Base-by-base conservation (phyloP, 2,113 vertebrate species). In the Carassius gibelio region DNA sequence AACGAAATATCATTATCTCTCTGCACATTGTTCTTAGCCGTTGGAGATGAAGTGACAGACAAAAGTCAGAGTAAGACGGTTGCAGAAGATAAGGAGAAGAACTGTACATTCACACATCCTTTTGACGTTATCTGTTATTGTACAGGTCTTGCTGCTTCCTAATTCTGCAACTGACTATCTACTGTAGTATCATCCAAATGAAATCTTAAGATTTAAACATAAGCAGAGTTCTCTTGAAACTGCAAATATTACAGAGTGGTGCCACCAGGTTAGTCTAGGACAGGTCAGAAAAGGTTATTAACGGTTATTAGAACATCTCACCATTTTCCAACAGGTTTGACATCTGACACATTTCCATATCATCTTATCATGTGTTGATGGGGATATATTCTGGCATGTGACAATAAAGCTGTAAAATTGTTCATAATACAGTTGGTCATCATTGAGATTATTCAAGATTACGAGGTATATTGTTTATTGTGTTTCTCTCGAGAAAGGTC, bases 1-100 rank as follows among this genome's bases (percentile, higher is more conserved):
- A 86, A 86, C 86, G 50, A 86, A 76, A 55, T 50, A 19, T 42
- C 9, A 71, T 82, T 89, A 89, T 89, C 86, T 87, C 30, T 71
- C 42, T 59, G 64, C 82, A 86, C 86, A 89, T 57, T 78, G 45
- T 76, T 64, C 30, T 64, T 66, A 84, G 81, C 30, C 84, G 10
- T 79, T 84, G 66, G 69, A 84, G 76, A 87, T 52, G 26, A 83
- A 83, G 19, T 75, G 55, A 14, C 62, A 38, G 50, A 42, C 55
- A 77, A 57, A 84, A 26, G 10, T 68, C 26, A 30, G 42, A 80
- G 36, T 78, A 76, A 88, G 80, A 82, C 83, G 74, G 36, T 57
- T n/a, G 42, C 38, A 15, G 38, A 48, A 81, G 87, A 88, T 88
- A 88, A 88, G 76, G 8, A 59, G 45, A 50, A 62, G 9, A 38